Base-by-base conservation (phyloP, 1,140 invertebrate species). In the Drosophila suzukii region DNA sequence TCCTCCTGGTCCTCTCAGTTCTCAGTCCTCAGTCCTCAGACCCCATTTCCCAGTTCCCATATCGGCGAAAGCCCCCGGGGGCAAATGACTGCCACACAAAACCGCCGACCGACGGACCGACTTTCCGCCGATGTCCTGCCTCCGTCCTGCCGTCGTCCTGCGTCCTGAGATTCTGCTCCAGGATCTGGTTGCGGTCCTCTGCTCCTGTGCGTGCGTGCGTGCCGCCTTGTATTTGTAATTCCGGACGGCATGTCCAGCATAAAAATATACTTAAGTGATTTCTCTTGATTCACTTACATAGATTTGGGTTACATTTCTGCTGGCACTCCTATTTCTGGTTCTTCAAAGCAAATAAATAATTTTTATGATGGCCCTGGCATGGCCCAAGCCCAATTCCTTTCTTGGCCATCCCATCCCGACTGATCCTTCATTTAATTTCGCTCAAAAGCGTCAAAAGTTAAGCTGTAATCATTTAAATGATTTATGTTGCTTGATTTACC, bases 211-310 rank as follows among this genome's bases (percentile, higher is more conserved):
- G 81, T 76, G 83, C 75, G 83, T 77, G 84, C 76, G 75, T 88
- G 84, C 67, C 71, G 75, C 56, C 76, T 70, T 77, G 84, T 88
- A 88, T 88, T 88, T 88, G 84, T 88, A 89, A 88, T 88, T 89
- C 84, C 76, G 88, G 80, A 81, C 84, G 89, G 84, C 84, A 88
- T 88, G 84, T 88, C 84, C 84, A 88, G 84, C 84, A 88, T 88
- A 88, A 88, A 89, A 88, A 88, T 88, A 88, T 88, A 88, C 84
- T 88, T 88, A 88, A 88, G 84, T 88, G 84, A 88, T 88, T 88
- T 88, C 84, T 88, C 84, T 89, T 88, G 83, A 88, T 88, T 88
- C 83, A 88, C 84, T 88, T 89, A 86, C 79, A 86, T 86, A 88
- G 84, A 88, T 88, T 89, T 88, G 84, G 80, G 84, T 88, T 88